Evolutionary conservation across 2,797 vertebrate genomes (phyloP), one percentile per base, ranked within the genome.

Genomic region (Poeciliopsis paucimaculata): DNA sequence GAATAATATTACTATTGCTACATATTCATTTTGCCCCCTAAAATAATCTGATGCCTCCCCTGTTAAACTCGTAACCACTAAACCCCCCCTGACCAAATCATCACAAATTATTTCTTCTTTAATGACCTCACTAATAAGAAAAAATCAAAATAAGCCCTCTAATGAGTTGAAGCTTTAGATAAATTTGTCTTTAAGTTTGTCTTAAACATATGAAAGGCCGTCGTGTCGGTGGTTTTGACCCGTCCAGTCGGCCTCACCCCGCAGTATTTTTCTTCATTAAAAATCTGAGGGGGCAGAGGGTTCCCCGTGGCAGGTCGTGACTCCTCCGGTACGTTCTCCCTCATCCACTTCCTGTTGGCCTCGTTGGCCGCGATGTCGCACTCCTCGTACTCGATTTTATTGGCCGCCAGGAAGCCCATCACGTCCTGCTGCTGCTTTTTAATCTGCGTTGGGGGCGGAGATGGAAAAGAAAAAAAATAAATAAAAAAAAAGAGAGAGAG

Each of bases 391-490:
- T 96, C 96, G 1, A 99, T 99, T 94, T 98, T 99, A 93, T 98
- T 98, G 90, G 95, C 97, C 43, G 97, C 94, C 85, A 99, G 93
- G 93, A 98, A 98, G 60, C 97, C 95, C 91, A 97, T 90, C 23
- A 99, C 96, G 89, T 98, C 98, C 95, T 99, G 98, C 90, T 99
- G 98, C 92, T 99, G 97, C 94, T 99, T 99, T 94, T 99, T 99
- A 90, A 99, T 98, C 98, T 99, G 93, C 23, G 26, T 26, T 13
- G 80, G 0, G 51, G 74, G 41, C 79, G 73, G 76, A 45, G 26
- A 71, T 8, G 62, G 39, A 13, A 51, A 51, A 47, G 4, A 13
- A 46, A 15, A n/a, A n/a, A n/a, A n/a, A n/a, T n/a, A n/a, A n/a
- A 15, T 4, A 47, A 47, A 16, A 23, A 26, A 1, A 9, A 23